Evolutionary conservation across 2,113 vertebrate species (phyloP).

Genomic region (Scatophagus argus): DNA sequence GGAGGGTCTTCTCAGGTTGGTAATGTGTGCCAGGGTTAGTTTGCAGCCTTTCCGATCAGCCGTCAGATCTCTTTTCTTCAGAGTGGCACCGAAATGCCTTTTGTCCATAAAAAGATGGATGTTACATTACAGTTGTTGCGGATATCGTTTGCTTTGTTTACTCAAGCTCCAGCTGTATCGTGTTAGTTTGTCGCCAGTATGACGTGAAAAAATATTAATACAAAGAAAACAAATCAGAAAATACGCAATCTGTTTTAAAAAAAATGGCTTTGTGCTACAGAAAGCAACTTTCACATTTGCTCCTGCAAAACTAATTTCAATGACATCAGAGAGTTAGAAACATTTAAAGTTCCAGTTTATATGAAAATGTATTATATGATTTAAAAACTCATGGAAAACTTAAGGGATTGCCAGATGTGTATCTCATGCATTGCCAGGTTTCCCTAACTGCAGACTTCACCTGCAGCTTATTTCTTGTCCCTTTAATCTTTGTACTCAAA

Average conservation of each 20-base stretch:
- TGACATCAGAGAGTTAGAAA: background rate
- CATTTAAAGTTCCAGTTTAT: background rate
- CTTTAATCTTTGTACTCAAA: slow-evolving; percentile 10
- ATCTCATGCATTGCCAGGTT: slow-evolving; percentile 13
- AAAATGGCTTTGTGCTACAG: background rate
- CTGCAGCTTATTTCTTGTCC: slow-evolving; percentile 18
- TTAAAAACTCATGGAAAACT: background rate
- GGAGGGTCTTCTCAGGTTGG: slow-evolving; percentile 61
- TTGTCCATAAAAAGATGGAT: slow-evolving; percentile 3
- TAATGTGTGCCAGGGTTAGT: slow-evolving; percentile 46
- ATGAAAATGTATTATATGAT: background rate
- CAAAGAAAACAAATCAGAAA: background rate
- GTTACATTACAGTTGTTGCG: slow-evolving; percentile 7
- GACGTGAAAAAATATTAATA: background rate
- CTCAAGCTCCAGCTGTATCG: background rate
- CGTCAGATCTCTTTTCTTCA: slow-evolving; percentile 55
- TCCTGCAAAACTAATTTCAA: background rate
- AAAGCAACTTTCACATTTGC: background rate
- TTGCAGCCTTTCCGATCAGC: slow-evolving; percentile 57
- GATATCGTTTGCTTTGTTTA: slow-evolving; percentile 7
- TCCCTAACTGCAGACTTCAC: background rate
- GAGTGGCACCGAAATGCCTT: slow-evolving; percentile 28
- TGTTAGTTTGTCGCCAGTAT: background rate
- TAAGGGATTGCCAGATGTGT: background rate
- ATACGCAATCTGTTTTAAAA: background rate